phyloP scores from a whole-genome alignment of 64 coral and sea anemone species.

The Orbicella faveolata region DNA sequence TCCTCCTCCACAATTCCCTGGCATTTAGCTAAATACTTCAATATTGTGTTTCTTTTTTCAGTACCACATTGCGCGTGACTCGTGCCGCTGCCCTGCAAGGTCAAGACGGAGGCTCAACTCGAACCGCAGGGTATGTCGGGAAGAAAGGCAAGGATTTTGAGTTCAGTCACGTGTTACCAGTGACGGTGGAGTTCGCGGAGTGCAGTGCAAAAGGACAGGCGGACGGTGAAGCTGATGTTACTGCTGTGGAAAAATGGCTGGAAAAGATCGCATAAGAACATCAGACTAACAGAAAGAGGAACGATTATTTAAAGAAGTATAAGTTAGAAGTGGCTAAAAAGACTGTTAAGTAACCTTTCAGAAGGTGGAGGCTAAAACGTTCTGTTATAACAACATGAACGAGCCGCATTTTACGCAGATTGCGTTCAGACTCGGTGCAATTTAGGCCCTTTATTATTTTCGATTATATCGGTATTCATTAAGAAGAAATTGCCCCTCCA shows the following conservation, averaged over 20 bases:
- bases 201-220: constrained; percentile 80
- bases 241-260: constrained; percentile 64
- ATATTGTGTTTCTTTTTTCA: constrained; percentile 19
- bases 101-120: constrained; percentile 71
- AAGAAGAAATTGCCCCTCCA: no score
- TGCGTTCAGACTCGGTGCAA: no score
- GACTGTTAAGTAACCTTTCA: no score
- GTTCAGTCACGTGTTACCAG: constrained; percentile 73
- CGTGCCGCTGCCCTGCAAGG: constrained; percentile 92
- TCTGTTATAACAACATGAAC: no score
- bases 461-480: no score
- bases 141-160: constrained; percentile 95
- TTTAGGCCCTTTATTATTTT: no score
- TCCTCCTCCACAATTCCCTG: background rate
- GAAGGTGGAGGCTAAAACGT: no score
- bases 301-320: background rate
- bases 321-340: background rate
- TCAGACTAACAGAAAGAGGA: background rate
- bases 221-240: constrained; percentile 46
- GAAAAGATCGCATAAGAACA: constrained; percentile 14
- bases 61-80: constrained; percentile 86
- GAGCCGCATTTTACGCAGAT: no score
- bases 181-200: constrained; percentile 88
- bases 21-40: background rate
- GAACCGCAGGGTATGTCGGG: constrained; percentile 56